Conservation (phyloP, 2,797 vertebrate species). For the Hafferia zeledoni region DNA sequence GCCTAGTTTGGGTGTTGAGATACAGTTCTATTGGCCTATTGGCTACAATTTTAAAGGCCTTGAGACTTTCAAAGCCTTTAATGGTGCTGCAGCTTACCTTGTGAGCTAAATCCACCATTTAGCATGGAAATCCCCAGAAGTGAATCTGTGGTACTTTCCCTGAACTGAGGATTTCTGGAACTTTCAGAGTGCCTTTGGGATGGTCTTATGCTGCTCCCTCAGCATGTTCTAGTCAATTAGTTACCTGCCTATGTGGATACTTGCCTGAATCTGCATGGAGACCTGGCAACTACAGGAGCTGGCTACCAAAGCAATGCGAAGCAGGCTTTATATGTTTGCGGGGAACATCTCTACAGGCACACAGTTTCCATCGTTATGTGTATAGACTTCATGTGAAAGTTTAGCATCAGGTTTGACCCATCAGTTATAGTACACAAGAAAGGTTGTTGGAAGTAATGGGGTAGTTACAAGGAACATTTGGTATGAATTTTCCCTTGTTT, state of each 20-base stretch:
- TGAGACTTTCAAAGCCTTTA: neutral
- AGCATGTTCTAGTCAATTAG: neutral
- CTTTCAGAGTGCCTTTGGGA: neutral
- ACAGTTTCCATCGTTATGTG: neutral
- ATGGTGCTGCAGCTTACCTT: neutral
- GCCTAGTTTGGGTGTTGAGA: neutral
- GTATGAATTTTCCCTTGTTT: constrained; percentile 64
- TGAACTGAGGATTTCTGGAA: neutral
- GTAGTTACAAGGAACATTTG: constrained; percentile 62
- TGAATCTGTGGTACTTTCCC: neutral
- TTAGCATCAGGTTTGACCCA: constrained; percentile 27
- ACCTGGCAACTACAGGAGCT: neutral
- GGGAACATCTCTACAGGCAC: neutral
- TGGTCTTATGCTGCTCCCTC: neutral
- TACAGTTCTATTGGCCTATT: neutral
- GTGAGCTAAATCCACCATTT: neutral
- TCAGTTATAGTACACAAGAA: neutral
- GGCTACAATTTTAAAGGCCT: neutral
- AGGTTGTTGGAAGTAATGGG: constrained; percentile 5
- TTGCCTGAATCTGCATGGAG: neutral
- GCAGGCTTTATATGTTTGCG: neutral
- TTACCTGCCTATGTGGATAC: neutral
- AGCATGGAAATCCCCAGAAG: neutral
- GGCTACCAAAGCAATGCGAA: neutral
- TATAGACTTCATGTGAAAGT: neutral